Base-by-base conservation (phyloP, 1,140 invertebrate genomes). In the Pogonomyrmex barbatus region DNA sequence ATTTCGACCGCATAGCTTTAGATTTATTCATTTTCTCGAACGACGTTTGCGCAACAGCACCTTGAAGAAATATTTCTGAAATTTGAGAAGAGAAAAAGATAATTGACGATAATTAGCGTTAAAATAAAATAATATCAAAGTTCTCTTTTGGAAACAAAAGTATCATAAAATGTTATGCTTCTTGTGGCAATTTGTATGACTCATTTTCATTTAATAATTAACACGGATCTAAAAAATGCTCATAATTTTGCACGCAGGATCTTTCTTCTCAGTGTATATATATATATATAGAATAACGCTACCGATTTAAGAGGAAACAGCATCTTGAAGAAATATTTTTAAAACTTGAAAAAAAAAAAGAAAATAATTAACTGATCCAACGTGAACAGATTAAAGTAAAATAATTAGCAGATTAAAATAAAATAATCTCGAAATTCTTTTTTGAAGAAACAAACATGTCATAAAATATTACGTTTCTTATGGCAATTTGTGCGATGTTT, bases 1-100 rank as follows among this genome's bases (percentile, higher is more conserved):
- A 62, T 62, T 77, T 63, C 24, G 75, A 63, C 10, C 2, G 47
- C 8, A 68, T 10, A 30, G 14, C n/a, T 36, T 71, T 14, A 71
- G 39, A 45, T 58, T 50, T 52, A 30, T 45, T 42, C 33, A 45
- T 56, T 81, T 81, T 68, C 14, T 17, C n/a, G 14, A 42, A 42
- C n/a, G 54, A 45, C 24, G 1, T 8, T 77, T 47, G 1, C 10
- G 4, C 24, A n/a, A 4, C 14, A 5, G 30, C 42, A 2, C 17
- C 9, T 47, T 2, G 5, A 75, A 42, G 54, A 58, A 60, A 54
- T 10, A 54, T 71, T 14, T 54, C 4, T 1, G 36, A 54, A 71
- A 0, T 54, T 71, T 54, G 8, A 4, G 3, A 36, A 30, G 0
- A 39, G 10, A 36, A 67, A 12, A 4, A 67, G 56, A 56, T 6